Evolutionary conservation across 2,888 invertebrate species (phyloP).

Genomic region (Myopa tessellatipennis): DNA sequence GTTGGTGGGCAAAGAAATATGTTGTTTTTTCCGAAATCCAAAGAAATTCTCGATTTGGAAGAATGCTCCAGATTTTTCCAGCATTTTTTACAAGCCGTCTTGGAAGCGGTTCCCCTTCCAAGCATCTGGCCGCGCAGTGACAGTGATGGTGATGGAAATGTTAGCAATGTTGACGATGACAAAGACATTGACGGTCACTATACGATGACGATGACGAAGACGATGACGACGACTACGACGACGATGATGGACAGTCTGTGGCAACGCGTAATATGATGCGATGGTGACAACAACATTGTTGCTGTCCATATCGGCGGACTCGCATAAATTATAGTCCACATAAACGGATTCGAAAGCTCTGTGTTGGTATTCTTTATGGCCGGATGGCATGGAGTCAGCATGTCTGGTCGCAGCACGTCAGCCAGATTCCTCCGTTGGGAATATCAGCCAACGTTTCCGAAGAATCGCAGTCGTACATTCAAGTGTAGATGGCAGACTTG

Average conservation of each 20-base stretch:
- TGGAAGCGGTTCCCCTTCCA: background rate
- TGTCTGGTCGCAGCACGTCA: background rate
- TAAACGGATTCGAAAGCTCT: background rate
- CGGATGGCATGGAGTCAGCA: background rate
- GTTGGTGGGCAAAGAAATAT: too few relatives aligned
- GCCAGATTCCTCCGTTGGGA: background rate
- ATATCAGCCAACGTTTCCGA: background rate
- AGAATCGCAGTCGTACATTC: background rate
- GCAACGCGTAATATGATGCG: constrained; percentile 25
- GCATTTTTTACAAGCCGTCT: constrained; percentile 1
- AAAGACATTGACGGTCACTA: background rate
- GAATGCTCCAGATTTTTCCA: constrained; percentile 3
- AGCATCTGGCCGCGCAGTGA: background rate
- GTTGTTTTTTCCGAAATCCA: background rate
- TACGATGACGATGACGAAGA: background rate
- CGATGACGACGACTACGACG: background rate
- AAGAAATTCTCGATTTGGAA: background rate
- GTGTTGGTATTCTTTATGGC: background rate
- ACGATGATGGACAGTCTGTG: constrained; percentile 25
- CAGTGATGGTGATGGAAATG: background rate
- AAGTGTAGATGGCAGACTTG: too few relatives aligned
- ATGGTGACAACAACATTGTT: constrained; percentile 34
- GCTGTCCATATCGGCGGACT: constrained; percentile 21
- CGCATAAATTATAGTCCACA: constrained; percentile 10
- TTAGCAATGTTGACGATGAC: background rate